A percentile compares a stretch with the other conserved stretches of the same genome.
Conservation (phyloP, 2,888 invertebrate genomes). For the Catocala sponsa region DNA sequence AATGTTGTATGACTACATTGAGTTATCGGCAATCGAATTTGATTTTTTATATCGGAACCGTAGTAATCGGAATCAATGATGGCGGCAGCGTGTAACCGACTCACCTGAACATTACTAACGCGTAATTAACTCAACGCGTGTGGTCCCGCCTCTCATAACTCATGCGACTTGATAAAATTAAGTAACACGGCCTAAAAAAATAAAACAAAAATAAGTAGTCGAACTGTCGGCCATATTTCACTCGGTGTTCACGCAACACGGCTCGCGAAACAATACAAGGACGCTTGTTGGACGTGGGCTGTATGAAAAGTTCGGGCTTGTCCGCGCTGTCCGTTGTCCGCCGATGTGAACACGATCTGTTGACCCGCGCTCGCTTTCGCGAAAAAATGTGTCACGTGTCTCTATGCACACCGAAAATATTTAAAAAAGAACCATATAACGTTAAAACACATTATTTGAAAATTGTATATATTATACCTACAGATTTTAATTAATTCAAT, state of each 20-base stretch:
- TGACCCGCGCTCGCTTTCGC: slow-evolving; percentile 41
- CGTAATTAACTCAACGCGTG: slow-evolving; percentile 84
- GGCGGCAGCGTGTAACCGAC: slow-evolving; percentile 48
- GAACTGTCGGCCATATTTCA: slow-evolving; percentile 84
- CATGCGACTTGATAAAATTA: slow-evolving; percentile 88
- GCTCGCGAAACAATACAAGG: slow-evolving; percentile 87
- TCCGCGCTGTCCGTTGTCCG: slow-evolving; percentile 48
- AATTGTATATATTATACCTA: too few species aligned
- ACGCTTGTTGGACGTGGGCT: slow-evolving; percentile 70
- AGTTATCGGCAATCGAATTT: slow-evolving; percentile 24
- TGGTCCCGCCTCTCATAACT: slow-evolving; percentile 85
- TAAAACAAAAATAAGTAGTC: slow-evolving; percentile 84
- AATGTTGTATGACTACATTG: slow-evolving; percentile 22
- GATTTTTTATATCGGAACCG: slow-evolving; percentile 46
- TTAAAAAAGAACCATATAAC: neutral
- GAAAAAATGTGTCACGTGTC: slow-evolving; percentile 46
- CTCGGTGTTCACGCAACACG: slow-evolving; percentile 84
- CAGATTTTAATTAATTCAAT: neutral
- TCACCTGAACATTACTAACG: slow-evolving; percentile 68
- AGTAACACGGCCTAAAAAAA: slow-evolving; percentile 84
- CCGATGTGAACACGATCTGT: slow-evolving; percentile 46
- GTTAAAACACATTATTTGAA: too few species aligned
- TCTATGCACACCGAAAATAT: slow-evolving; percentile 15
- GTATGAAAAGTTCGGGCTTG: slow-evolving; percentile 61
- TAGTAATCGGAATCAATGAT: slow-evolving; percentile 48